A percentile compares a stretch with the other conserved stretches of the same genome.
Evolutionary conservation across 2,888 invertebrate species (phyloP).

Genomic region (Neoitamus cyanurus): DNA sequence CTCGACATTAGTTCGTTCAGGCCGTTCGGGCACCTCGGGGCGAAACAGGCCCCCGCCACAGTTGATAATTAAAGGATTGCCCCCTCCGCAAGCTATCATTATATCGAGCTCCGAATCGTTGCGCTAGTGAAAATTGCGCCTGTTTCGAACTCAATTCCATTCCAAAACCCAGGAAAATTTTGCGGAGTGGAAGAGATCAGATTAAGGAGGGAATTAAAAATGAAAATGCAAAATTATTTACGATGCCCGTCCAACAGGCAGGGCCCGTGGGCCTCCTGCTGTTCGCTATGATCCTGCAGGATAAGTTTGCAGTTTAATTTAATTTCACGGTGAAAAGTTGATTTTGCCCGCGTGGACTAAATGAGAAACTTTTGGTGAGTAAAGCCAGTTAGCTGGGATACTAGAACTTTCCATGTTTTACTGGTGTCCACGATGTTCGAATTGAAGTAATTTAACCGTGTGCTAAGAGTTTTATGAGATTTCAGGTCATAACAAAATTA

Average conservation of each 20-base stretch:
- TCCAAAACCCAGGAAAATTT: constrained; percentile 23
- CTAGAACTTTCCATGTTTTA: not conserved
- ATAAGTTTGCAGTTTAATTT: not conserved
- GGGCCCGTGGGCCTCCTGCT: not conserved
- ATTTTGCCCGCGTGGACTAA: not conserved
- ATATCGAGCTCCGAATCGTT: not conserved
- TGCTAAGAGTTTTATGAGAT: not conserved
- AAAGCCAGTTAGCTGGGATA: not conserved
- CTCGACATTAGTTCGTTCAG: constrained; percentile 4
- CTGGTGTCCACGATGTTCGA: not conserved
- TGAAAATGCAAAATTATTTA: constrained; percentile 15
- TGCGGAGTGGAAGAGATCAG: constrained; percentile 16
- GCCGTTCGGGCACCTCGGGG: not conserved
- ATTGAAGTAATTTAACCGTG: not conserved
- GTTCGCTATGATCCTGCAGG: not conserved
- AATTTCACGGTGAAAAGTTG: not conserved
- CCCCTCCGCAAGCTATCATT: not conserved
- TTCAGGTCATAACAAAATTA: not conserved
- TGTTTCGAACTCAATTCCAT: constrained; percentile 25
- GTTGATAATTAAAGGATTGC: constrained; percentile 20
- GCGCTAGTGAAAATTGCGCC: constrained; percentile 23
- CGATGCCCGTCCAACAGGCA: not conserved
- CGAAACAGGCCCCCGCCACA: not conserved
- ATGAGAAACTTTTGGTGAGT: not conserved
- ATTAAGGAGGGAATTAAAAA: constrained; percentile 15